Evolutionary conservation across 30 jellyfish, hydroid and myxozoan species (phyloP), one percentile per base, ranked within the genome.

Genomic region (Chrysaora quinquecirrha): DNA sequence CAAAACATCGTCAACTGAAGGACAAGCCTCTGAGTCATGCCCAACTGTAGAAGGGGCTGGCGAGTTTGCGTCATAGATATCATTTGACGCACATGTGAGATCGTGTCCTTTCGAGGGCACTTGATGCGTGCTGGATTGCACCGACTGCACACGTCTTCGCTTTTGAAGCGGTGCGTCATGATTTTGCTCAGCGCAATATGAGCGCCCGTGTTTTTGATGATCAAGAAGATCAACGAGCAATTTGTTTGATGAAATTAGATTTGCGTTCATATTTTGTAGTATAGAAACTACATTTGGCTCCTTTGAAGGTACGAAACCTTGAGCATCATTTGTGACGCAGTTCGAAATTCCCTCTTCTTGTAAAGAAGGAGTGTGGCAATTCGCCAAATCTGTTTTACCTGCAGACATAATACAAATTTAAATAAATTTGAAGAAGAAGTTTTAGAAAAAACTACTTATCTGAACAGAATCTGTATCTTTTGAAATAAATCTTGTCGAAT

Each of bases 1-100:
- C 32, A 68, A 33, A 30, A 38, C 85, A 73, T 73, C 85, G 52
- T 29, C 85, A 33, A 33, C 80, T 68, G 80, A 48, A 68, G 80
- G 80, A 68, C 80, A 34, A 68, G 63, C 32, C 80, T 68, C 80
- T 28, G 64, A 33, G 32, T 68, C n/a, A 12, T 68, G 61, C 61
- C 63, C 63, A 31, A 31, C 63, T 1, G 35, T 33, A 28, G 80
- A 68, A 68, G 80, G 80, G 80, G 80, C 64, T 23, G 80, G 80
- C 32, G 80, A 30, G 66, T 68, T 9, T 6, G 58, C 12, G 9
- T 43, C 9, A 43, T 43, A 16, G 16, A 16, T 6, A 43, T 6
- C 16, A 43, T 43, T 43, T 43, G 9, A 9, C 9, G 9, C 58
- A 43, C 12, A 43, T 43, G 58, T 6, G 12, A 6, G 58, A 6